These are phyloP conservation scores for Aricia agestis DNA, from an alignment of 1,140 invertebrate genomes.

Conservation along the genomic window DNA sequence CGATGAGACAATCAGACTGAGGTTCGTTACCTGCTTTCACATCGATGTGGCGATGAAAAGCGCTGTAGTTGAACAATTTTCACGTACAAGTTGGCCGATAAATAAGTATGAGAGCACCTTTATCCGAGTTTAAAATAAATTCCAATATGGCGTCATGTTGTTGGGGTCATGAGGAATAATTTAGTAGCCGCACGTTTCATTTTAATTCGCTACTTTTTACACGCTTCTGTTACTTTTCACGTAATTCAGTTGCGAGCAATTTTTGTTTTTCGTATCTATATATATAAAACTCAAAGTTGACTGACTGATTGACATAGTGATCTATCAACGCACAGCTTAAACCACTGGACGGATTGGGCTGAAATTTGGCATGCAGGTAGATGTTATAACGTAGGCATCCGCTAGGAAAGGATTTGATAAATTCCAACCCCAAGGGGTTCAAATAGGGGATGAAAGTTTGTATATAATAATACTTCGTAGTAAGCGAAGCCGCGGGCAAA, in stretches of 20 bases:
- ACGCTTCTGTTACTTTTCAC: constrained; percentile 8
- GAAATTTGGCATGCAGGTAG: too few relatives aligned
- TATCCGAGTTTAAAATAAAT: constrained; percentile 18
- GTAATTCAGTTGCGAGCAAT: neutral
- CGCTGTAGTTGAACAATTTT: neutral
- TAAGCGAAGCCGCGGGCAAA: too few relatives aligned
- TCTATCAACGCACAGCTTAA: too few relatives aligned
- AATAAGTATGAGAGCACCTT: neutral
- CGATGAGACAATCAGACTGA: too few relatives aligned
- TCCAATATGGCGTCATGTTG: constrained; percentile 17
- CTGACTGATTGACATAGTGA: too few relatives aligned
- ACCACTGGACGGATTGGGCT: too few relatives aligned
- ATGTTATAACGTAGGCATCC: too few relatives aligned
- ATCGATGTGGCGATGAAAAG: neutral
- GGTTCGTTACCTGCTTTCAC: neutral
- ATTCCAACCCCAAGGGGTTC: too few relatives aligned
- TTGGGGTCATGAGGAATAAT: constrained; percentile 20
- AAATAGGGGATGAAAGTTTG: too few relatives aligned
- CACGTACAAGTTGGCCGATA: neutral
- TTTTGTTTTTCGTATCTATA: neutral
- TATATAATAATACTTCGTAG: too few relatives aligned
- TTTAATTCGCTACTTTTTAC: constrained; percentile 18
- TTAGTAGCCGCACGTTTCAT: constrained; percentile 18
- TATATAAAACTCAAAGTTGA: too few relatives aligned
- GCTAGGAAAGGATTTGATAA: too few relatives aligned